Base-by-base conservation (phyloP, 2,113 vertebrate species). In the Xenus cinereus region DNA sequence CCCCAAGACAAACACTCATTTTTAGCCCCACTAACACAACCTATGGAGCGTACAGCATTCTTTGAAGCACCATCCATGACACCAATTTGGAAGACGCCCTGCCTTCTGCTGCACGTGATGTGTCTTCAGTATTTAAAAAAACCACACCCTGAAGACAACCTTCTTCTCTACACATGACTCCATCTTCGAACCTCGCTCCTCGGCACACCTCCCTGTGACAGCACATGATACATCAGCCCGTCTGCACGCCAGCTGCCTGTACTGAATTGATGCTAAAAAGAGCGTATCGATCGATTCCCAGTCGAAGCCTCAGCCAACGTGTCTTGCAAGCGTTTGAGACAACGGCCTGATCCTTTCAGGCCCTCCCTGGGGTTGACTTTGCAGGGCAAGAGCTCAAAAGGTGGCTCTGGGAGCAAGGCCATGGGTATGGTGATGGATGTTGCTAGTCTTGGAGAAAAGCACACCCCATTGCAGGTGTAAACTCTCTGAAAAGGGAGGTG, bases 251-350 rank as follows among this genome's bases (percentile, higher is more conserved):
- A 95, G 92, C 90, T 92, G 96, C 82, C 68, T 84, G 86, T 39
- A 68, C 88, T 66, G 86, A 93, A 89, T 75, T 72, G 69, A 75
- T 82, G 66, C 84, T 96, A 93, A 91, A 92, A 96, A 39, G 80
- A 82, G 56, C 2, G 3, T 75, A 84, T 64, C 87, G 89, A 84
- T 89, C 43, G 89, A 90, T 87, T 89, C 69, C n/a, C 66, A 84
- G 73, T 32, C 2, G 1, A 93, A 90, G 73, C 27, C 62, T 79
- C 73, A 75, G 89, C 84, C 95, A 91, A 89, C 28, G 3, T 6
- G 57, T 77, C 95, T 59, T 93, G 45, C 21, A 72, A 82, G 66
- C 5, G 30, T 66, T 74, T 73, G 79, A 91, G 81, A 73, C 57
- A 76, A 57, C 0, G 4, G 48, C 13, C 20, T 48, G 71, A 71